Evolutionary conservation across 2,113 vertebrate species (phyloP), one percentile per base, ranked within the genome.

Genomic region (Aptenodytes patagonicus): DNA sequence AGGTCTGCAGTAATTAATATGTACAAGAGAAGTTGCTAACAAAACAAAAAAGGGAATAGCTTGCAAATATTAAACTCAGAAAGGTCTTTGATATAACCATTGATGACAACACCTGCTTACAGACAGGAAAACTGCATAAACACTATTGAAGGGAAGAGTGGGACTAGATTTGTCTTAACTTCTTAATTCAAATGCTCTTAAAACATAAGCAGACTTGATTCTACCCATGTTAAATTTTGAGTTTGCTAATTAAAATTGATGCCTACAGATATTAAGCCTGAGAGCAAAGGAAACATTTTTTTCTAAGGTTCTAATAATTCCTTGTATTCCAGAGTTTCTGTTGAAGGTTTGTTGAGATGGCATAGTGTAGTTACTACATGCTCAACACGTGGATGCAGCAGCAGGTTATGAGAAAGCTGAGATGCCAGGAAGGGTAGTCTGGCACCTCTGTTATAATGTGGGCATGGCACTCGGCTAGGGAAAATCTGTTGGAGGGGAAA

Each of bases 1-100:
- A 92, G 70, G 60, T 62, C 80, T 96, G 52, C 38, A 88, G 64
- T 79, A 91, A 96, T 97, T 96, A 94, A 88, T 81, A 96, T 87
- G 75, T 77, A 86, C 75, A 87, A 91, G 42, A 71, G 83, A 71
- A 70, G 36, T 21, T 87, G 44, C 46, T 93, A 93, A 94, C 85
- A 96, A 97, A 95, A 96, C 68, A 96, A 93, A 94, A 96, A 96
- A 95, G 73, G 32, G 44, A 92, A 81, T 62, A 92, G 62, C 66
- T 92, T 89, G 87, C 69, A 95, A 97, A 96, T 96, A 94, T 73
- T 75, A 73, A 79, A 73, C 28, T 75, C 70, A 49, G 68, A 91
- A 55, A 11, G 17, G 58, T 87, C 91, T 97, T 96, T 97, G 93
- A 94, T 96, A 28, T 24, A 69, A 75, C 22, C 6, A 2, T 58